Evolutionary conservation across 2,888 invertebrate genomes (phyloP), one percentile per base, ranked within the genome.

Genomic region (Drosophila pseudotalamancana): DNA sequence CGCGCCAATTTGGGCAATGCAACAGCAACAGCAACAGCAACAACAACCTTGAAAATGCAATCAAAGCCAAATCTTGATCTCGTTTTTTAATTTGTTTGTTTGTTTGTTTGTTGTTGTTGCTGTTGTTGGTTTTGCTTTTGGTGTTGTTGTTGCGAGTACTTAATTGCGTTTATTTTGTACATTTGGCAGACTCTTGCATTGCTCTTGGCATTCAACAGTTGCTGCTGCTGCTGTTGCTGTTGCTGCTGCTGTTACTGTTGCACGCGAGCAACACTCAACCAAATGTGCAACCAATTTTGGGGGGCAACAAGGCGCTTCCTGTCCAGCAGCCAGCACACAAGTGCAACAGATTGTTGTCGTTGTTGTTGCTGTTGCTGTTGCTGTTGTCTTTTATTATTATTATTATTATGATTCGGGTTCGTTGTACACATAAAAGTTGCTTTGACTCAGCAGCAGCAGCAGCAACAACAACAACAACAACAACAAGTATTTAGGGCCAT

Each of bases 1-100:
- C 62, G 57, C 72, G 50, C 87, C 82, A 75, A 84, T 70, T 84
- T 86, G 74, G 87, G 87, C 78, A 84, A 71, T 80, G 77, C 81
- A 87, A 60, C 72, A 49, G 14, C 65, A 73, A 11, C 72, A 50
- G 5, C 49, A 55, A 4, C 68, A 70, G 46, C 77, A 74, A 71
- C 60, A 77, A 73, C 66, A 84, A 74, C 85, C 84, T 84, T 82
- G 87, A 88, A 84, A 87, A 72, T 75, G 88, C 87, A 73, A 69
- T 79, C 69, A 77, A 72, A 72, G 84, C 65, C 83, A 83, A 83
- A 87, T 87, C 82, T 88, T 84, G 81, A 88, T 84, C 88, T 88
- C 82, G 65, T 76, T 76, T 71, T 43, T 43, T 27, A 43, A 43
- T 43, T 43, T 43, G 43, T 43, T 69, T 43, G 25, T 42, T 23